Percentiles rank a stretch among this genome's conserved stretches.
phyloP scores from a whole-genome alignment of 2,113 vertebrate genomes.

The Cryptotis parvus region DNA sequence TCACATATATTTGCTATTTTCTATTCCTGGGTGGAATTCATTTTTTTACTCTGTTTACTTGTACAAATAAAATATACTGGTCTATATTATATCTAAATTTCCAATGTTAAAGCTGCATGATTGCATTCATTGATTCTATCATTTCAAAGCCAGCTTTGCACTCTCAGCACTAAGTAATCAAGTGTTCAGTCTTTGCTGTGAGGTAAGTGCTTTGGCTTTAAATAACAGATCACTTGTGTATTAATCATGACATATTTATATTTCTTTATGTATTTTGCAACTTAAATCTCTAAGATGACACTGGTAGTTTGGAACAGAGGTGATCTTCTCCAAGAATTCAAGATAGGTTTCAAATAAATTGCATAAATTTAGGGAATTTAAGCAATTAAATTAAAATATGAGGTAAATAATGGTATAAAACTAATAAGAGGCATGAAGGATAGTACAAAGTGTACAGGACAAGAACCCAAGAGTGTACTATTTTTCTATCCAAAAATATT shows the following conservation, averaged over 20 bases:
- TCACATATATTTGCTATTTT: not conserved
- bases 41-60: not conserved
- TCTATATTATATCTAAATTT: not conserved
- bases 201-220: not conserved
- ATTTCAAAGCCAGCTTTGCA: not conserved
- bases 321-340: constrained; percentile 2
- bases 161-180: not conserved
- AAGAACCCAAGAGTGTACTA: no score
- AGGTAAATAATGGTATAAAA: not conserved
- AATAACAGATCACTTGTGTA: not conserved
- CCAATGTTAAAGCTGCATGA: not conserved
- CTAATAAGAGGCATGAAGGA: not conserved
- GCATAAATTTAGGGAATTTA: not conserved
- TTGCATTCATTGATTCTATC: not conserved
- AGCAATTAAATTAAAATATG: not conserved
- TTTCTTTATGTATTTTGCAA: not conserved
- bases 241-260: not conserved
- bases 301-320: not conserved
- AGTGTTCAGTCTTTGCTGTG: not conserved
- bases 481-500: no score
- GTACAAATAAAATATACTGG: not conserved
- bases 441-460: not conserved
- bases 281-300: not conserved
- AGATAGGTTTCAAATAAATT: not conserved
- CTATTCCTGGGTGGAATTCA: not conserved